Evolutionary conservation across 2,797 vertebrate genomes (phyloP).

Genomic region (Poecilia picta): DNA sequence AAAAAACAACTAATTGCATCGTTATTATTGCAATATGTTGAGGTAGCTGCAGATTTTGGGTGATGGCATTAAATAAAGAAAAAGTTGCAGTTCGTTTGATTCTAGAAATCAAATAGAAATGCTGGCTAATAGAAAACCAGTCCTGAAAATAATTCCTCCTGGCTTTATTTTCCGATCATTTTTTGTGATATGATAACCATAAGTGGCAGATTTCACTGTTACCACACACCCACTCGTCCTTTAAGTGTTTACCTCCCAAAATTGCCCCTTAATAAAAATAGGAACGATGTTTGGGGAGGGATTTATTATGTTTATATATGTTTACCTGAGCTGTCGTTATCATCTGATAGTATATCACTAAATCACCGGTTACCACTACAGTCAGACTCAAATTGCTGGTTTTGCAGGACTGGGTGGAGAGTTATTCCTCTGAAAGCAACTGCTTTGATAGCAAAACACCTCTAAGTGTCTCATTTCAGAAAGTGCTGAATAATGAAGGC

Average conservation of each 20-base stretch:
- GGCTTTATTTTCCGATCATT: neutral
- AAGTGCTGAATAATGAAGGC: conserved; percentile 75
- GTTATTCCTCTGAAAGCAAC: conserved; percentile 43
- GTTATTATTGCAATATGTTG: neutral
- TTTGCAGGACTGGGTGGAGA: conserved; percentile 41
- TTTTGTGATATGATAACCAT: neutral
- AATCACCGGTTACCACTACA: conserved; percentile 66
- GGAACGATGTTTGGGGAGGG: conserved; percentile 39
- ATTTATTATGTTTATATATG: conserved; percentile 49
- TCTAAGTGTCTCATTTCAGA: conserved; percentile 56
- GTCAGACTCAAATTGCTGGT: conserved; percentile 72
- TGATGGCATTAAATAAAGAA: conserved; percentile 14
- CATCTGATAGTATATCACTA: conserved; percentile 60
- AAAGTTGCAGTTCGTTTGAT: neutral
- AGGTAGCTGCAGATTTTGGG: neutral
- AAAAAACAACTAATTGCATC: neutral
- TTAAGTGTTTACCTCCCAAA: conserved; percentile 25
- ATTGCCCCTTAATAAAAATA: conserved; percentile 44
- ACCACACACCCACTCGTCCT: neutral
- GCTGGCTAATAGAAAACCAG: neutral
- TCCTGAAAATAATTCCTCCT: neutral
- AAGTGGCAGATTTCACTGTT: conserved; percentile 18
- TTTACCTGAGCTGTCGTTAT: conserved; percentile 57
- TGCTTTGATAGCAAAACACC: conserved; percentile 64
- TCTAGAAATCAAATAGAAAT: no score